Conservation (phyloP, 35 echinoderm and acorn worm species). For the Acanthaster planci region DNA sequence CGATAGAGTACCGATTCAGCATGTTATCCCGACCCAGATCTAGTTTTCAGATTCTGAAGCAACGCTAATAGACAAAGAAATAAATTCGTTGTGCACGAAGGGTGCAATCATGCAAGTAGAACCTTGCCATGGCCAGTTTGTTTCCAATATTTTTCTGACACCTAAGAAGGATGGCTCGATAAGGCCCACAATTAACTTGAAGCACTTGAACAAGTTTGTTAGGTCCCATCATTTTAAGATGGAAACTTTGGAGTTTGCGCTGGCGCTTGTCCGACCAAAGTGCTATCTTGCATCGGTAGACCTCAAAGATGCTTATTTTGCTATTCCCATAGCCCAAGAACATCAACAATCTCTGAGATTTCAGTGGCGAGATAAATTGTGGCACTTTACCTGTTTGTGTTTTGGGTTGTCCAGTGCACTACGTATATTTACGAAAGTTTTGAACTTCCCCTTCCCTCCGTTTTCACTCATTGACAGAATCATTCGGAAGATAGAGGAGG, state of each 20-base stretch:
- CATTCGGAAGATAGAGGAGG: not conserved
- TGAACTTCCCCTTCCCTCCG: conserved; percentile 39
- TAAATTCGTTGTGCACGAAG: no score
- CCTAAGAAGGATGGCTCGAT: no score
- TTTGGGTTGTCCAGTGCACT: not conserved
- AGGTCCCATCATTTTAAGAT: no score
- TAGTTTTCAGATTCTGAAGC: not conserved
- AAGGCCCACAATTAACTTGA: no score
- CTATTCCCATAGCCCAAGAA: conserved; percentile 50
- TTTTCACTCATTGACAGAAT: conserved; percentile 23
- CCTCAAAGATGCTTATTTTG: conserved; percentile 74
- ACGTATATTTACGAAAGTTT: conserved; percentile 13
- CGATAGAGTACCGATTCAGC: not conserved
- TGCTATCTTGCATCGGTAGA: conserved; percentile 48
- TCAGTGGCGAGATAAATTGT: not conserved
- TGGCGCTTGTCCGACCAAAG: no score
- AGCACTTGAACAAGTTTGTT: no score
- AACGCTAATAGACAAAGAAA: no score
- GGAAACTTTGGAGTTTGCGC: no score
- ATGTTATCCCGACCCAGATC: not conserved
- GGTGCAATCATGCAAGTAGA: no score
- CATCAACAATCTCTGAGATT: conserved; percentile 17
- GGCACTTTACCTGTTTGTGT: conserved; percentile 4
- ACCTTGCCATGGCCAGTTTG: no score
- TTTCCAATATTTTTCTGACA: no score